These are phyloP conservation scores for Cheilosia pagana DNA, from an alignment of 2,888 invertebrate species.

Conservation along the genomic window DNA sequence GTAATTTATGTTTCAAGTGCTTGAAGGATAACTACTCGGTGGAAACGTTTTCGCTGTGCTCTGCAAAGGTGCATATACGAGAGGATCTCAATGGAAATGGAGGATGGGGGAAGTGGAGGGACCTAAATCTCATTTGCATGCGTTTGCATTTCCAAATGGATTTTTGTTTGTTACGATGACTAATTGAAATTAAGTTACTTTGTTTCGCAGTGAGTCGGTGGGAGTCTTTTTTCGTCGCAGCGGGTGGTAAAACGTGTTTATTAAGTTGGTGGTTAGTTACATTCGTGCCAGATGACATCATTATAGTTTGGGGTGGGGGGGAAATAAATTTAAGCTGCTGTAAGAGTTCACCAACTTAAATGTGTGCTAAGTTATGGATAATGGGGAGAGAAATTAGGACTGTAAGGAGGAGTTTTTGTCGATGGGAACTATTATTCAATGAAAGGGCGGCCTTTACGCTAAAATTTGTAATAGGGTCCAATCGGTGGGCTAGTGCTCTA, in stretches of 20 bases:
- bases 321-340: too few species aligned
- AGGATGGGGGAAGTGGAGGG: neutral
- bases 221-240: constrained; percentile 10
- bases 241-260: neutral
- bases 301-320: too few species aligned
- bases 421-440: too few species aligned
- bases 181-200: constrained; percentile 74
- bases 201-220: constrained; percentile 31
- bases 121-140: constrained; percentile 67
- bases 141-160: constrained; percentile 73
- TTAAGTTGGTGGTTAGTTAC: neutral
- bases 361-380: too few species aligned
- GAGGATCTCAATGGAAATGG: neutral
- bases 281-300: too few species aligned
- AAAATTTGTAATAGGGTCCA: too few species aligned
- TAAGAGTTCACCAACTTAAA: too few species aligned
- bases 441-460: too few species aligned
- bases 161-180: constrained; percentile 72
- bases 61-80: constrained; percentile 44
- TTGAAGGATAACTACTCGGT: constrained; percentile 74
- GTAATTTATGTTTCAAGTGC: constrained; percentile 74
- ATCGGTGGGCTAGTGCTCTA: too few species aligned
- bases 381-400: too few species aligned
- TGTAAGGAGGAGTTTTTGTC: too few species aligned
- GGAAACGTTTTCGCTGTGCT: constrained; percentile 57